Base-by-base conservation (phyloP, 2,797 vertebrate species). In the Forpus xanthops region DNA sequence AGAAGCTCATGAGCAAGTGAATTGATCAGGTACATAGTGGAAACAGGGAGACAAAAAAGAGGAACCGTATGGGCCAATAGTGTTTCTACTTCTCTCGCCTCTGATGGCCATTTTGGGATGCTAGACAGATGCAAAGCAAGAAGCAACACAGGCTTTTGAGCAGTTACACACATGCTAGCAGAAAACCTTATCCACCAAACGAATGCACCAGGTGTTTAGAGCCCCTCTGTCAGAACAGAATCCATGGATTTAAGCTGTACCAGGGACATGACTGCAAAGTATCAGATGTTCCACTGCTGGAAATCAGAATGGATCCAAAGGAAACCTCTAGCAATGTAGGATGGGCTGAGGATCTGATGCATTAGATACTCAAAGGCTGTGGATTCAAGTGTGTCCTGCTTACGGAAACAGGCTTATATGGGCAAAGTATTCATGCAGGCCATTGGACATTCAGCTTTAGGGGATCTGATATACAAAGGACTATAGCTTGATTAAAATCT, bases 121-220 rank as follows among this genome's bases (percentile, higher is more conserved):
- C 8, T 1, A 67, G 67, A 9, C 2, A 52, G 49, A 27, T 11
- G 39, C 3, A n/a, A 19, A 84, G 45, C 65, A 49, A 35, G 73
- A 8, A 85, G 35, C 28, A 31, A 24, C 3, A 11, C 1, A 2
- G 33, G 17, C 11, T 61, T 50, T 21, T 19, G 0, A 42, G 80
- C 0, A 0, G 20, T 53, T 18, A 2, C n/a, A 11, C 4, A 13
- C 2, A 0, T 23, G 31, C 52, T 15, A 13, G 27, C 23, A 4
- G 49, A 41, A 10, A 42, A 35, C 23, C 50, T 21, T 12, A 23
- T 60, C 6, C 5, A 33, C 50, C 1, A 0, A 78, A 8, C n/a
- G 21, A 44, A 28, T 1, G 5, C 20, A 9, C 9, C 1, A 13
- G 45, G 9, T 25, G 45, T 21, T 30, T 8, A 3, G 73, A 88